Base-by-base conservation (phyloP, 53 echinoderm and acorn worm species). In the Stichopus horrens region DNA sequence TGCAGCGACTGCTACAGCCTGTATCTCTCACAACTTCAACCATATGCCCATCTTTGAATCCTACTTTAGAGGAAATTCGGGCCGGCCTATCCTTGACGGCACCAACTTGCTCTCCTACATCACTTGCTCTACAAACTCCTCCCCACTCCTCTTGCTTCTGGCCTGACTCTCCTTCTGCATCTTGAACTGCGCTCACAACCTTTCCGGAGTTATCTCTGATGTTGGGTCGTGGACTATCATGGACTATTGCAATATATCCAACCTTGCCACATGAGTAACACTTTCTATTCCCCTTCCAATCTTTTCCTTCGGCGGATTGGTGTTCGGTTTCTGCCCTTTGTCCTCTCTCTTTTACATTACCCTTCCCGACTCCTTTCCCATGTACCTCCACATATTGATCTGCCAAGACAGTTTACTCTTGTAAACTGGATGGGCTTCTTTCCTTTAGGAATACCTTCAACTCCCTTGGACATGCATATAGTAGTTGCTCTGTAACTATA, bases 361-460 rank as follows among this genome's bases (percentile, higher is more conserved):
- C 16, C 16, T 16, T 83, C 8, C 8, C 60, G 5, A 11, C 7
- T 13, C 51, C 14, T 21, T 91, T 88, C 18, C 68, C 58, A 76
- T 92, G 92, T 14, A 90, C 92, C 52, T 94, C 92, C 0, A 75
- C 54, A 88, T 85, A 93, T 57, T 89, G 90, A 85, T 94, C 94
- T 2, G 94, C 85, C 11, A 90, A 74, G 20, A 67, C 58, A 5
- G 90, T 80, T 6, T 89, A 13, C 7, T 90, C 86, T 53, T 74
- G 4, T 4, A 92, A 71, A 4, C 37, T 66, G 13, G 57, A 54
- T 7, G 87, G 94, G 16, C 92, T 87, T 7, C 91, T 80, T 83
- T 94, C 92, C 73, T 89, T 94, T 37, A 94, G 21, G 76, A 94
- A 94, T 79, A 92, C 86, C 4, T 68, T 9, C 68, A 92, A 60